Base-by-base conservation (phyloP, 2,113 vertebrate genomes). In the Plotosus lineatus region DNA sequence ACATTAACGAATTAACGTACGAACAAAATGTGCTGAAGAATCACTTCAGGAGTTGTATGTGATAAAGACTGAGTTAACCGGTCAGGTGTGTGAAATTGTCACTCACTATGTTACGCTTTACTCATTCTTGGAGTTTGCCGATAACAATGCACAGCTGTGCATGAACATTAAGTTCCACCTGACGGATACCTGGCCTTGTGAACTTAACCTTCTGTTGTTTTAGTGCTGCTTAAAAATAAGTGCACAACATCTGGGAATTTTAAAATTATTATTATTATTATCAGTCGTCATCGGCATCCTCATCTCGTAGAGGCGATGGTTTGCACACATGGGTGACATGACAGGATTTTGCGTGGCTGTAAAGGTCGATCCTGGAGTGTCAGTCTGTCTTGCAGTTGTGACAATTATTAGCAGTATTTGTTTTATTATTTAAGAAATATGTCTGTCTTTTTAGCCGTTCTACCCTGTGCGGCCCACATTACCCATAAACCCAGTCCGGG, bases 401-500 rank as follows among this genome's bases (percentile, higher is more conserved):
- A n/a, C n/a, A n/a, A n/a, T n/a, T n/a, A n/a, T n/a, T n/a, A n/a
- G n/a, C n/a, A n/a, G n/a, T n/a, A n/a, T n/a, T n/a, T n/a, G n/a
- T n/a, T n/a, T n/a, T n/a, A n/a, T n/a, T n/a, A n/a, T n/a, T n/a
- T n/a, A n/a, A n/a, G n/a, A 19, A 51, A 51, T 17, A 58, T 42
- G 26, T 63, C 8, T 56, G 53, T 76, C 1, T 19, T 76, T 89
- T 73, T 85, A 98, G 97, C 94, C 96, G 91, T 99, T 95, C 92
- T 98, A 96, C 92, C 84, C 94, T 72, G 92, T 92, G 91, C 94
- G 92, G 79, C 89, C 92, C 56, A 31, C 78, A 9, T 79, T 95
- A 92, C 95, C 95, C 0, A 91, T 90, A 90, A 96, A 92, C 83
- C 92, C 96, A 1, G 94, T 95, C 82, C 95, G 96, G 0, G 92